phyloP scores from a whole-genome alignment of 2,888 invertebrate genomes.

The Conops quadrifasciatus region DNA sequence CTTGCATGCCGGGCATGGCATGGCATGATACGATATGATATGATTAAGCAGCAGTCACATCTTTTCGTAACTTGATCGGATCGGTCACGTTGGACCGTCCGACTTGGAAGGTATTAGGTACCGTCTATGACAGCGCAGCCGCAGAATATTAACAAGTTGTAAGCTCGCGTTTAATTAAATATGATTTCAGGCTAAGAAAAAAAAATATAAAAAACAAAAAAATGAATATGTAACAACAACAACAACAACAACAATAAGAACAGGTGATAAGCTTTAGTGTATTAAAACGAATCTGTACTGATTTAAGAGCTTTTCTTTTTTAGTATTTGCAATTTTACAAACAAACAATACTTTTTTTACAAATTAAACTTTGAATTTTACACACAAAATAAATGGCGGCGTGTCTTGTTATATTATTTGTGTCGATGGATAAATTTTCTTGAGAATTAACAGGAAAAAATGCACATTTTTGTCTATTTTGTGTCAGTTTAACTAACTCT shows the following conservation, averaged over 20 bases:
- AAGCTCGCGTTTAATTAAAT: slow-evolving; percentile 31
- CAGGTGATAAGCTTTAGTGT: no score
- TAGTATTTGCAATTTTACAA: no score
- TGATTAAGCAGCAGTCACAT: slow-evolving; percentile 4
- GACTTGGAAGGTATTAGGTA: not conserved
- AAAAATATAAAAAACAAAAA: not conserved
- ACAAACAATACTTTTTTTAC: no score
- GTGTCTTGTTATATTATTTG: no score
- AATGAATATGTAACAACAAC: not conserved
- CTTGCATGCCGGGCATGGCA: no score
- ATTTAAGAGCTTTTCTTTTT: no score
- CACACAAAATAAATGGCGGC: no score
- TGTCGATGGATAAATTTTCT: no score
- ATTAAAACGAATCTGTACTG: no score
- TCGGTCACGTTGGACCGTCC: slow-evolving; percentile 23
- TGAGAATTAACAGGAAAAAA: not conserved
- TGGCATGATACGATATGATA: not conserved
- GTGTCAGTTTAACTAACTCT: not conserved
- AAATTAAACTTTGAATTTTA: no score
- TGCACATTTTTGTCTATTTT: not conserved
- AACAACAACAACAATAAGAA: not conserved
- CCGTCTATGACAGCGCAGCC: not conserved
- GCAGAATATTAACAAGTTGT: slow-evolving; percentile 19
- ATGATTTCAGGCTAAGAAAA: not conserved
- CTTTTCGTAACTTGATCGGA: slow-evolving; percentile 25